Percentiles rank a stretch among this genome's conserved stretches.
phyloP scores from a whole-genome alignment of 2,888 invertebrate species.

The Cephus spinipes region DNA sequence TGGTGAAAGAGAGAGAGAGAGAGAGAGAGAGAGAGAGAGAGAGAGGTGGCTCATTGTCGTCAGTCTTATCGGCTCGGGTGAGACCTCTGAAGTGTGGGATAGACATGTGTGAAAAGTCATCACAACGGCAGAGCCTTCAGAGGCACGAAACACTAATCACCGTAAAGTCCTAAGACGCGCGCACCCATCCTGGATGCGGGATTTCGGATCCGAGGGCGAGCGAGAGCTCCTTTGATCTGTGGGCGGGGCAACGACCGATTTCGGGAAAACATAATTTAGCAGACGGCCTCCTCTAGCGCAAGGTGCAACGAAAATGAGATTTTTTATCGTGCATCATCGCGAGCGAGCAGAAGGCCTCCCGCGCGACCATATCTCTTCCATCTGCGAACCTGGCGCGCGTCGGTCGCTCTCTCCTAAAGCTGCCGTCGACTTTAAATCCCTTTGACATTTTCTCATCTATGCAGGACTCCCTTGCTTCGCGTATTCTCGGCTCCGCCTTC shows the following conservation, averaged over 20 bases:
- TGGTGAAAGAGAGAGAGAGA: too few relatives aligned
- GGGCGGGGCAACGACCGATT: conserved; percentile 55
- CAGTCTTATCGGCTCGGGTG: neutral
- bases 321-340: conserved; percentile 59
- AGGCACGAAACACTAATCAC: conserved; percentile 23
- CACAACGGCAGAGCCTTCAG: neutral
- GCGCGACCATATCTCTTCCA: neutral
- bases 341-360: too few relatives aligned
- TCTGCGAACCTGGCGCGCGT: too few relatives aligned
- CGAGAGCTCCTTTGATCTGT: conserved; percentile 10
- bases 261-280: conserved; percentile 58
- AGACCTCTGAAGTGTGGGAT: neutral
- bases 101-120: neutral
- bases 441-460: too few relatives aligned
- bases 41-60: neutral
- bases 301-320: conserved; percentile 65
- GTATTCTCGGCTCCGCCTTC: too few relatives aligned
- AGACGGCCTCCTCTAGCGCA: conserved; percentile 48
- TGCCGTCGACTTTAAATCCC: too few relatives aligned
- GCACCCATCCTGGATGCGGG: neutral
- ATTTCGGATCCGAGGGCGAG: neutral
- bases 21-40: too few relatives aligned
- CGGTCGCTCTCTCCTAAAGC: too few relatives aligned
- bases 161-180: conserved; percentile 22
- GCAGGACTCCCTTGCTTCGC: too few relatives aligned